These are phyloP conservation scores for Gymnoscelis rufifasciata DNA, from an alignment of 2,888 invertebrate species.

Conservation along the genomic window DNA sequence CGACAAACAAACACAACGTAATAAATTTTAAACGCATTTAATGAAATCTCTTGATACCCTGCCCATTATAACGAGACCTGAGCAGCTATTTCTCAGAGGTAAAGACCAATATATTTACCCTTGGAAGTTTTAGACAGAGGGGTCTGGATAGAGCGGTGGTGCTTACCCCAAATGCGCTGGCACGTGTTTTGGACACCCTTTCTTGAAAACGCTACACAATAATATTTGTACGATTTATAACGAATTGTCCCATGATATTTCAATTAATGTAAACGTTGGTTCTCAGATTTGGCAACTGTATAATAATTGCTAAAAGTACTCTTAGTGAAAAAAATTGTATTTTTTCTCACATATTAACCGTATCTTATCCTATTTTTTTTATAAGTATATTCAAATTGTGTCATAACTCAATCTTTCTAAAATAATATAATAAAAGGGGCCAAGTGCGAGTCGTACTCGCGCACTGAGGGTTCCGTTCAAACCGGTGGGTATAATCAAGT, in stretches of 20 bases:
- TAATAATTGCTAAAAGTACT: too few species aligned
- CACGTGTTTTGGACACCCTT: conserved; percentile 68
- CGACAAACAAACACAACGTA: conserved; percentile 54
- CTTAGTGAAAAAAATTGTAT: too few species aligned
- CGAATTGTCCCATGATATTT: conserved; percentile 40
- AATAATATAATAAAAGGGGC: too few species aligned
- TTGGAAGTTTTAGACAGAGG: conserved; percentile 15
- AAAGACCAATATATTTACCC: conserved; percentile 8
- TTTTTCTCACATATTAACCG: too few species aligned
- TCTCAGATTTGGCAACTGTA: not conserved
- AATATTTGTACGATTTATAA: conserved; percentile 67
- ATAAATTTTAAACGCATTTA: conserved; percentile 75
- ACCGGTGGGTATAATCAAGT: too few species aligned
- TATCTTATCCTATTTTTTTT: too few species aligned
- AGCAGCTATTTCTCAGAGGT: conserved; percentile 12
- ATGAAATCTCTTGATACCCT: conserved; percentile 48
- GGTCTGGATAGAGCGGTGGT: conserved; percentile 40
- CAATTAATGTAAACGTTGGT: conserved; percentile 18
- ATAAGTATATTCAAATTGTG: too few species aligned
- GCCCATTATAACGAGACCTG: conserved; percentile 39
- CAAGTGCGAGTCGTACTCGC: too few species aligned
- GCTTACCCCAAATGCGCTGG: conserved; percentile 44
- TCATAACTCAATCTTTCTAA: too few species aligned
- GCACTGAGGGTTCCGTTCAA: too few species aligned
- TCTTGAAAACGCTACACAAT: conserved; percentile 49